A percentile compares a stretch with the other conserved stretches of the same genome.
Conservation (phyloP, 2,888 invertebrate species). For the Tinea trinotella region DNA sequence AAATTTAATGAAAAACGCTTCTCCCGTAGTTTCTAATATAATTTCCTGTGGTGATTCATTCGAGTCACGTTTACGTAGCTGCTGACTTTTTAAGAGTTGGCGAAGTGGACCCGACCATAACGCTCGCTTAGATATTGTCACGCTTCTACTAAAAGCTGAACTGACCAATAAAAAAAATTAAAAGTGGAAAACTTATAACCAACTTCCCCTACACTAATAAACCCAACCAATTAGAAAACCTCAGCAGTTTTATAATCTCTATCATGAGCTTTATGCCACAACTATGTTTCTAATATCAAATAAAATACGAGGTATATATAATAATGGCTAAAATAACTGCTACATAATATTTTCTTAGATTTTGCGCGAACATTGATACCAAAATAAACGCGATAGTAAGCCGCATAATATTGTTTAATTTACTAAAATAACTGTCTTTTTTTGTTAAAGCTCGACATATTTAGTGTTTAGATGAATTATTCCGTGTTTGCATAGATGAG, state of each 20-base stretch:
- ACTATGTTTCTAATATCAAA: no score
- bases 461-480: no score
- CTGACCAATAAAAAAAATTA: neutral
- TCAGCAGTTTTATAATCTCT: neutral
- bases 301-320: no score
- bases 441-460: no score
- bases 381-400: no score
- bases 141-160: neutral
- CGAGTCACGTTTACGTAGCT: neutral
- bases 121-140: neutral
- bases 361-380: no score
- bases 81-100: neutral
- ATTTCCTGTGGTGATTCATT: neutral
- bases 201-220: neutral
- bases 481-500: no score
- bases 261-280: no score
- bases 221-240: neutral
- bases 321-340: no score
- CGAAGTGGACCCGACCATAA: neutral
- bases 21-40: neutral
- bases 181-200: neutral
- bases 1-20: neutral
- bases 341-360: no score
- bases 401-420: no score
- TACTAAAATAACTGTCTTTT: no score